A percentile compares a stretch with the other conserved stretches of the same genome.
Conservation (phyloP, 2,888 invertebrate genomes). For the Pristionchus japonicus region DNA sequence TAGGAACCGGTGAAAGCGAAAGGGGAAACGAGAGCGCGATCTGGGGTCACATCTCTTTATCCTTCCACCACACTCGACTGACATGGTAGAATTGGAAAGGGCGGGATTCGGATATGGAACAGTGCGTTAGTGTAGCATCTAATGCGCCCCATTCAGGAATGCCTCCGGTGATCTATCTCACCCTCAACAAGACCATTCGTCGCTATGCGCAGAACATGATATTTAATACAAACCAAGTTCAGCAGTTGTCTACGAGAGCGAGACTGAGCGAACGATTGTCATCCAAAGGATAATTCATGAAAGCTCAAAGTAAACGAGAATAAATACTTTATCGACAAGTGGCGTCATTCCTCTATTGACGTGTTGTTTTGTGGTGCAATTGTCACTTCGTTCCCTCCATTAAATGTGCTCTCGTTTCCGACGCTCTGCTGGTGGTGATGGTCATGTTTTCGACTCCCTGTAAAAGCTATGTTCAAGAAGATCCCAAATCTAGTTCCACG, state of each 20-base stretch:
- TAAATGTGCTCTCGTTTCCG: background rate
- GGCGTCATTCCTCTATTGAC: background rate
- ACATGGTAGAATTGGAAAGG: no score
- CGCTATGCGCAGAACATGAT: constrained; percentile 1
- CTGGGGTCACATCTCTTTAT: no score
- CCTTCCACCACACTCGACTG: no score
- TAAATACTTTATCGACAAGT: no score
- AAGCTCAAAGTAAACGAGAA: background rate
- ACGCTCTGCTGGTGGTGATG: background rate
- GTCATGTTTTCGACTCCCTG: no score
- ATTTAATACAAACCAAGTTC: background rate
- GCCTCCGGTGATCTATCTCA: background rate
- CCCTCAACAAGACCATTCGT: constrained; percentile 17
- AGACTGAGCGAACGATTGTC: background rate
- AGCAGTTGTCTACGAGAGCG: background rate
- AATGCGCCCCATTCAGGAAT: background rate
- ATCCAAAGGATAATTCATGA: background rate
- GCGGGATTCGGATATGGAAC: no score
- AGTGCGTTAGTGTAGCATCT: no score
- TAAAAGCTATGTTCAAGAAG: no score
- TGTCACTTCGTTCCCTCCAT: background rate
- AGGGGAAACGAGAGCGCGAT: no score
- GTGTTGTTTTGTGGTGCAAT: background rate
- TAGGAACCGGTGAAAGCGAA: no score
- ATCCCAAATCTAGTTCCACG: no score